Evolutionary conservation across 2,113 vertebrate genomes (phyloP).

Genomic region (Jaculus jaculus): DNA sequence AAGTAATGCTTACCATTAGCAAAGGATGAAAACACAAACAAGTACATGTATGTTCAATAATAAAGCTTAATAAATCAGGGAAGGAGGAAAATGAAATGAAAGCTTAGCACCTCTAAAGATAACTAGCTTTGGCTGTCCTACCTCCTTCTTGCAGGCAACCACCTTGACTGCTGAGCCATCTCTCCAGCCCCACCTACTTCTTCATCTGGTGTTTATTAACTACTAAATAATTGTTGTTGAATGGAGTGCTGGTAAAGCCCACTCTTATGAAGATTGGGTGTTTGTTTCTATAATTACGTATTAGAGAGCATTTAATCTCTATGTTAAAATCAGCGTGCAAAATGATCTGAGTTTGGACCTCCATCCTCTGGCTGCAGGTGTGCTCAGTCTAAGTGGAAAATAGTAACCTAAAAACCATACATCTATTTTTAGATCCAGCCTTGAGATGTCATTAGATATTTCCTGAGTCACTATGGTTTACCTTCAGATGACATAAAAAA

Average conservation of each 20-base stretch:
- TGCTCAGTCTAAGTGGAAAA: not conserved
- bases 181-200: constrained; percentile 47
- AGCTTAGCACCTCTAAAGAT: constrained; percentile 76
- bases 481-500: constrained; percentile 67
- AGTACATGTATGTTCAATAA: constrained; percentile 83
- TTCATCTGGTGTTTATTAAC: constrained; percentile 78
- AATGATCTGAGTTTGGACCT: not conserved
- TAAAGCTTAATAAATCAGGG: constrained; percentile 80
- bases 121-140: too few relatives aligned
- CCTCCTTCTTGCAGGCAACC: too few relatives aligned
- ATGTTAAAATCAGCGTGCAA: not conserved
- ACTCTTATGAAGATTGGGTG: constrained; percentile 8
- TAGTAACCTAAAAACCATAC: not conserved
- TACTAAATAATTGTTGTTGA: constrained; percentile 46
- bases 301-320: constrained; percentile 48
- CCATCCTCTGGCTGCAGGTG: not conserved
- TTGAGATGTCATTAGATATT: constrained; percentile 44
- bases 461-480: constrained; percentile 55
- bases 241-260: not conserved
- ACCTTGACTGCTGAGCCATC: too few relatives aligned
- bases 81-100: constrained; percentile 80
- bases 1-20: constrained; percentile 82
- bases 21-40: constrained; percentile 83
- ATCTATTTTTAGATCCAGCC: not conserved
- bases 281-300: constrained; percentile 36